Base-by-base conservation (phyloP, 1,140 invertebrate species). In the Drosophila neocordata region DNA sequence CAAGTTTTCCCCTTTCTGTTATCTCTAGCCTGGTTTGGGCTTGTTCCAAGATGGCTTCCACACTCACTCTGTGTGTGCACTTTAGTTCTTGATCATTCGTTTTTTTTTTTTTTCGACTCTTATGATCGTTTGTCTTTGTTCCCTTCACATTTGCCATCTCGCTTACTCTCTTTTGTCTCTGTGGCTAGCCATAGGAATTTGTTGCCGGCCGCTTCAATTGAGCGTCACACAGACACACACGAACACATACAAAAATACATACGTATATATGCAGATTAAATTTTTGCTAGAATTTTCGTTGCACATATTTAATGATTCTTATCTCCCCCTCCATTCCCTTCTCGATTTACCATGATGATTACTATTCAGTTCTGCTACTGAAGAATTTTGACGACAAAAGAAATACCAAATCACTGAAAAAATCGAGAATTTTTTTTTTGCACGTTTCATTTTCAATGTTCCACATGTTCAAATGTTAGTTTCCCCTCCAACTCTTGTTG, bases 291-390 rank as follows among this genome's bases (percentile, higher is more conserved):
- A 81, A 90, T 59, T 90, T 90, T 78, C 89, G 63, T 67, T 79
- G 61, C 31, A 35, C 66, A 60, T 44, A 56, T 80, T 13, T 68
- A 67, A 64, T 55, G 2, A 48, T 48, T 48, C 18, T 20, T 48
- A 20, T 48, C 41, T 48, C 41, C 41, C 41, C 41, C 41, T 20
- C 15, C 41, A 7, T 18, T 44, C 41, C 13, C n/a, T n/a, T 56
- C 75, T 88, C 72, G 79, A 83, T 87, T 87, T 73, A 66, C 24
- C 13, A 90, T 91, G 90, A 91, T 88, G 88, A 89, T 76, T 66
- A 65, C 41, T 27, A 77, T 77, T 73, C 91, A 91, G 91, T 92
- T 92, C 91, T 92, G 91, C 91, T 92, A 91, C 91, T 91, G 91
- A 92, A 84, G 69, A 89, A 57, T 58, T 72, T 76, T 91, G 89